Evolutionary conservation across 2,797 vertebrate species (phyloP), one percentile per base, ranked within the genome.

Genomic region (Scolopax rusticola): DNA sequence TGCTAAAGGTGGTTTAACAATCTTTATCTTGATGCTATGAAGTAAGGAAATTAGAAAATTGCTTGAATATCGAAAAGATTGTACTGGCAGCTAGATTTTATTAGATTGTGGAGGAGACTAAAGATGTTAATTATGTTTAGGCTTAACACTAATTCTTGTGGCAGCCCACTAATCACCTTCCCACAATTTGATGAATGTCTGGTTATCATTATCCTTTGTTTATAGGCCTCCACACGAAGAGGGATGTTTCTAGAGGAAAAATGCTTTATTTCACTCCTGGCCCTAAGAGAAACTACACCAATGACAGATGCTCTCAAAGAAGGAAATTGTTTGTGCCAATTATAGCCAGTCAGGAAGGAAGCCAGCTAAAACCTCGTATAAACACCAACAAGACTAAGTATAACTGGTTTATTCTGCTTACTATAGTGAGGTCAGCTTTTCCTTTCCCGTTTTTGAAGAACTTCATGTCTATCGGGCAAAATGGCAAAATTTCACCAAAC

Each of bases 371-470:
- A 95, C 96, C 94, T 97, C 80, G 95, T 95, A 91, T 91, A 96
- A 97, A 97, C 76, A 95, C 86, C 94, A 93, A 67, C 24, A 28
- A 85, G 91, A 83, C 74, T 85, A 97, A 92, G 73, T 94, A 88
- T 96, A 96, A 96, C 97, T 92, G 78, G 94, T 95, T 96, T 94
- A 93, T 95, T 96, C 94, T 95, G 93, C 90, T 81, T 96, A 83
- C 90, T 93, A 48, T 8, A 75, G 73, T 91, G 77, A 96, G 70
- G 59, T 96, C 91, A 97, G 59, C 65, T 89, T 96, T 96, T 95
- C 86, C 89, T 94, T 79, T 93, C 68, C 53, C 7, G 1, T 82
- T 93, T 95, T 65, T 93, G 14, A 92, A 88, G 77, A 91, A 61
- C 36, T 85, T 93, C 50, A 21, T 54, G 41, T 70, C 59, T 93